These are phyloP conservation scores for Pollenia labialis DNA, from an alignment of 2,888 invertebrate species.

Conservation along the genomic window DNA sequence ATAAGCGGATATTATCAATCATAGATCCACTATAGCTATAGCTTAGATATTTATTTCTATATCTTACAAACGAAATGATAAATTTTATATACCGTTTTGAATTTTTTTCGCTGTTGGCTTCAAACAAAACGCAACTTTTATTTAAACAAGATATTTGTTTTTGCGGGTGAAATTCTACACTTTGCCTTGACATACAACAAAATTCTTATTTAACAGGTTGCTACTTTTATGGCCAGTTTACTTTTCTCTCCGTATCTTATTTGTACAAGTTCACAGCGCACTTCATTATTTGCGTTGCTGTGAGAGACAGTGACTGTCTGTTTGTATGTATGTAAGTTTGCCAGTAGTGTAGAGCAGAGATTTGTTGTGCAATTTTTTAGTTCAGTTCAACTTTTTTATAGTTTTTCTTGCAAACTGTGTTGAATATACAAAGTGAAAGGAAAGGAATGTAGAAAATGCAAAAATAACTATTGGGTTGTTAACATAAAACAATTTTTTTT, in stretches of 20 bases:
- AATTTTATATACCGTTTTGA: no score
- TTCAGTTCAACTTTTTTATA: not conserved
- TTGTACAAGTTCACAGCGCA: not conserved
- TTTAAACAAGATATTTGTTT: no score
- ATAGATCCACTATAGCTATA: no score
- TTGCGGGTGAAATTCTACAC: no score
- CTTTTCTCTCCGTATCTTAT: not conserved
- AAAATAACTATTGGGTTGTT: not conserved
- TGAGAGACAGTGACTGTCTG: not conserved
- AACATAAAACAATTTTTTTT: not conserved
- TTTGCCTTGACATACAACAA: not conserved
- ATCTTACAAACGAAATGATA: no score
- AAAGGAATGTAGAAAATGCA: not conserved
- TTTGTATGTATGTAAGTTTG: not conserved
- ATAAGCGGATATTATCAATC: no score
- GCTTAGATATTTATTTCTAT: no score
- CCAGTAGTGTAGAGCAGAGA: not conserved
- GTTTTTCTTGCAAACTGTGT: not conserved
- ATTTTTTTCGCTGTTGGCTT: no score
- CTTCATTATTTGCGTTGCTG: constrained; percentile 7
- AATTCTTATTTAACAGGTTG: constrained; percentile 7
- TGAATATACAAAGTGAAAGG: not conserved
- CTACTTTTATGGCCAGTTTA: not conserved
- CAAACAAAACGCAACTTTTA: no score
- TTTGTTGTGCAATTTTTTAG: not conserved